These are phyloP conservation scores for Gyps fulvus DNA, from an alignment of 2,113 vertebrate genomes.

Conservation along the genomic window DNA sequence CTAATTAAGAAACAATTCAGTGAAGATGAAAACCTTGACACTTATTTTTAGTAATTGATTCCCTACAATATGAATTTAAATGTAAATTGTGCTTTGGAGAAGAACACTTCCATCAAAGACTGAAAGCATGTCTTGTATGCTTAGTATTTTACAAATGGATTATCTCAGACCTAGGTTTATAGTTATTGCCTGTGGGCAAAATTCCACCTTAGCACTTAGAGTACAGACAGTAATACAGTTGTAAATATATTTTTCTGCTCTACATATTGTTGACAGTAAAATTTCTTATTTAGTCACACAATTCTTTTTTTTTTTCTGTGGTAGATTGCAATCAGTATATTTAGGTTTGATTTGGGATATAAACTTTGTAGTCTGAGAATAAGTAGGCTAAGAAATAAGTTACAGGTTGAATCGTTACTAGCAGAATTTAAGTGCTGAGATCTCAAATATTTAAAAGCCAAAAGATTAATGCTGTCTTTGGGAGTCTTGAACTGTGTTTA, in stretches of 20 bases:
- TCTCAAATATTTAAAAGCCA: neutral
- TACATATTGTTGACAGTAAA: neutral
- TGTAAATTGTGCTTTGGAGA: slow-evolving; percentile 30
- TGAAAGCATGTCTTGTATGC: neutral
- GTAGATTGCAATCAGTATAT: neutral
- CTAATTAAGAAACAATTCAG: slow-evolving; percentile 22
- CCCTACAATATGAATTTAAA: neutral
- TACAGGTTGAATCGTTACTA: neutral
- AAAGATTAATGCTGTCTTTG: neutral
- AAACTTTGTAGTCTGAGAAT: neutral
- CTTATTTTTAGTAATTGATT: neutral
- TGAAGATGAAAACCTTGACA: neutral
- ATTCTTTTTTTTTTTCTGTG: neutral
- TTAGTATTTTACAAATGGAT: neutral
- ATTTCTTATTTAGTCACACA: no score
- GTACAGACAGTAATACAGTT: neutral
- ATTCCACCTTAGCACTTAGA: neutral
- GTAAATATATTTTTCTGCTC: neutral
- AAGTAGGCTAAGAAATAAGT: neutral
- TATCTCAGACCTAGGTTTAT: neutral
- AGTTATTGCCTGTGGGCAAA: neutral
- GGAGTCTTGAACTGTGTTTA: neutral
- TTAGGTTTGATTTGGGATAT: neutral
- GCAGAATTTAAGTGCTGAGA: neutral
- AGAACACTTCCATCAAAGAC: neutral